phyloP scores from a whole-genome alignment of 2,113 vertebrate genomes.

The Bujurquina vittata region DNA sequence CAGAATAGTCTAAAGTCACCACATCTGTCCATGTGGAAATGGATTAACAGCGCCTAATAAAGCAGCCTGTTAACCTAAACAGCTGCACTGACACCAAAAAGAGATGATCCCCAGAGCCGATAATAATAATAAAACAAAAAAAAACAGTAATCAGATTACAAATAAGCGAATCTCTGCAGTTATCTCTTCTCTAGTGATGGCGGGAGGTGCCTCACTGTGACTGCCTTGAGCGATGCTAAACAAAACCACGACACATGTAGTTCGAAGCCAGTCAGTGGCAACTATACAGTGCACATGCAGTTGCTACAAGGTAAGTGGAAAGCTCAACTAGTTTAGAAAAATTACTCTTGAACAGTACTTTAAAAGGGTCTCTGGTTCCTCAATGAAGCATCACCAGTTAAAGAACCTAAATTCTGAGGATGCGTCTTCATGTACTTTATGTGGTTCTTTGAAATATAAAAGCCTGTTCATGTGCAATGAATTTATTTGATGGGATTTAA shows the following conservation, averaged over 20 bases:
- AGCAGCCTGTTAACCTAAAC: conserved; percentile 69
- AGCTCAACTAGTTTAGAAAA: background rate
- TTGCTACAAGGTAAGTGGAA: background rate
- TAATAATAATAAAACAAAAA: conserved; percentile 74
- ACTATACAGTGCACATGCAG: background rate
- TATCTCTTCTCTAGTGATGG: conserved; percentile 19
- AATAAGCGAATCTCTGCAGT: conserved; percentile 54
- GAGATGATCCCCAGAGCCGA: conserved; percentile 65
- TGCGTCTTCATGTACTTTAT: no score
- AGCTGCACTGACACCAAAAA: conserved; percentile 56
- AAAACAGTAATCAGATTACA: conserved; percentile 70
- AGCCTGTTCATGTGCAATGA: no score
- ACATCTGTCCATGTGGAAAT: background rate
- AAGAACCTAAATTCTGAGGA: no score
- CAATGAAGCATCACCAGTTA: no score
- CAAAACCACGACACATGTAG: background rate
- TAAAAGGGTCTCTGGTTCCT: background rate
- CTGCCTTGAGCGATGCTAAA: background rate
- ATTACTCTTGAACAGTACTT: background rate
- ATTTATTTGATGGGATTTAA: no score
- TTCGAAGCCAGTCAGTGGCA: background rate
- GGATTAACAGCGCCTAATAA: conserved; percentile 62
- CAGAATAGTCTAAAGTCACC: background rate
- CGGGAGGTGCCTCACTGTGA: background rate
- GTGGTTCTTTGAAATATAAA: no score